Percentiles rank a stretch among this genome's conserved stretches.
Conservation (phyloP, 2,113 vertebrate species). For the human region DNA sequence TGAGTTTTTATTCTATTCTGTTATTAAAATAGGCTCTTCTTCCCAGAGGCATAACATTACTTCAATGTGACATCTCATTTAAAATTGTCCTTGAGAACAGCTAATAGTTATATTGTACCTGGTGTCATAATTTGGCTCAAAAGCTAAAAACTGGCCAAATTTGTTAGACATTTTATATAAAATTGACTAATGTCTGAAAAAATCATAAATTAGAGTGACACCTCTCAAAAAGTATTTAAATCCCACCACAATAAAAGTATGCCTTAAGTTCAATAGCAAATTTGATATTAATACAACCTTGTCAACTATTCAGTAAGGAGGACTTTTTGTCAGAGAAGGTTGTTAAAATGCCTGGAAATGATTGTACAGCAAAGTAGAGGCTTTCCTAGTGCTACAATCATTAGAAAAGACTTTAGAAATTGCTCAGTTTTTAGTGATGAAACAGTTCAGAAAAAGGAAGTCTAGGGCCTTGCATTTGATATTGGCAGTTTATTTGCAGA, state of each 20-base stretch:
- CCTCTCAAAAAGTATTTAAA: constrained; percentile 63
- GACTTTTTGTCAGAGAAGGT: not conserved
- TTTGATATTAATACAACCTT: not conserved
- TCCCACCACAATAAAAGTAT: constrained; percentile 35
- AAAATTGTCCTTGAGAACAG: constrained; percentile 75
- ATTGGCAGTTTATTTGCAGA: not conserved
- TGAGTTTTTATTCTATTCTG: constrained; percentile 56
- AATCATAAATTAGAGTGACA: constrained; percentile 55
- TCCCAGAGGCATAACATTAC: constrained; percentile 73
- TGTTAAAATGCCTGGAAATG: not conserved
- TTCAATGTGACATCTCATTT: constrained; percentile 75
- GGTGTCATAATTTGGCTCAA: constrained; percentile 69
- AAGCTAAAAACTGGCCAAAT: constrained; percentile 63
- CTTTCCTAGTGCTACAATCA: not conserved
- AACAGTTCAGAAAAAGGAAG: not conserved
- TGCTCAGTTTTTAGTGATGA: not conserved
- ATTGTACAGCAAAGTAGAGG: not conserved
- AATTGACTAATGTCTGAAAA: constrained; percentile 39
- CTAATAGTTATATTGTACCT: constrained; percentile 71
- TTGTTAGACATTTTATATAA: constrained; percentile 70
- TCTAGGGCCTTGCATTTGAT: not conserved
- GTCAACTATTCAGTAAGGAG: not conserved
- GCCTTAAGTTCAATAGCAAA: constrained; percentile 47
- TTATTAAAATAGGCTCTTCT: constrained; percentile 66
- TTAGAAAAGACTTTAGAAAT: not conserved